These are phyloP conservation scores for Manis pentadactyla DNA, from an alignment of 2,797 vertebrate species.

Conservation along the genomic window DNA sequence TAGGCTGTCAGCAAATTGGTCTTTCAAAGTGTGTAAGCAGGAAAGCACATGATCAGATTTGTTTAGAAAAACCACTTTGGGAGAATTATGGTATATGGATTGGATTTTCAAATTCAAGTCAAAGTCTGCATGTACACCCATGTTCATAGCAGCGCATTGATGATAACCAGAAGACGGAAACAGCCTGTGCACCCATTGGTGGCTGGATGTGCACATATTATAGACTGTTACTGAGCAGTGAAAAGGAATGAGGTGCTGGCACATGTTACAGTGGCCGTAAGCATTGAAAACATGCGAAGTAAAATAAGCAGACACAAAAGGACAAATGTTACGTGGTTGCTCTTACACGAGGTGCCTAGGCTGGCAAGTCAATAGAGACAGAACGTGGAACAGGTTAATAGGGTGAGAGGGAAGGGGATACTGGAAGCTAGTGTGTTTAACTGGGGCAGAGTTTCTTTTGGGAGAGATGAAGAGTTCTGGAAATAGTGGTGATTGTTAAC, in stretches of 20 bases:
- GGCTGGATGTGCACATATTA: background rate
- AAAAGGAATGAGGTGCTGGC: background rate
- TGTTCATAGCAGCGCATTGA: background rate
- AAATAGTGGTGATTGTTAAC: background rate
- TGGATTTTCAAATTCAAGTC: background rate
- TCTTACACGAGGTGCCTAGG: background rate
- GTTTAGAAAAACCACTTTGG: constrained; percentile 14
- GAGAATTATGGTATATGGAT: background rate
- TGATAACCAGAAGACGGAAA: background rate
- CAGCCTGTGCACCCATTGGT: background rate
- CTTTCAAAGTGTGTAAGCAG: background rate
- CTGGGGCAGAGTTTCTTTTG: background rate
- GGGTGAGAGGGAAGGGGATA: no score
- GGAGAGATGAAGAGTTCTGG: background rate
- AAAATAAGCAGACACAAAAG: background rate
- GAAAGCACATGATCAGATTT: background rate
- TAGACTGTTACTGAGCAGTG: background rate
- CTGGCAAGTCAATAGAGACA: background rate
- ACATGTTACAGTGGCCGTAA: background rate
- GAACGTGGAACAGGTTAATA: background rate
- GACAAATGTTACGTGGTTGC: background rate
- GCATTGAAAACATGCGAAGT: background rate
- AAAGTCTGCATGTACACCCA: background rate
- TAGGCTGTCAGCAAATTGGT: background rate
- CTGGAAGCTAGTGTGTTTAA: background rate